phyloP scores from a whole-genome alignment of 2,888 invertebrate genomes.

The Cactoblastis cactorum region DNA sequence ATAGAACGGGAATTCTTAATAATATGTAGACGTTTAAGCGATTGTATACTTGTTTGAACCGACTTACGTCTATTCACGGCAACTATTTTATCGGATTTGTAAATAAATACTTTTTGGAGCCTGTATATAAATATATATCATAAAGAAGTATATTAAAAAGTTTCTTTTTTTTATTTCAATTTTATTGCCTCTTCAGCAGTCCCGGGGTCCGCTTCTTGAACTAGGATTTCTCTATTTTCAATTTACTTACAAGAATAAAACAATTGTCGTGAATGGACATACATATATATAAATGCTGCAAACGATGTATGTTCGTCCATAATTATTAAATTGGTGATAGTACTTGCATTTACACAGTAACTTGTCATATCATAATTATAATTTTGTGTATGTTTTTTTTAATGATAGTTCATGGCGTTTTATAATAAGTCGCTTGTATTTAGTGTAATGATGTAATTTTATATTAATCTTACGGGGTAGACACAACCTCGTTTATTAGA shows the following conservation, averaged over 20 bases:
- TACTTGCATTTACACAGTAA: constrained; percentile 48
- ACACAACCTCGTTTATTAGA: no score
- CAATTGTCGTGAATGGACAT: constrained; percentile 6
- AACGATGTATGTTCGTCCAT: constrained; percentile 44
- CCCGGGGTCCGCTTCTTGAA: no score
- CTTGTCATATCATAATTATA: constrained; percentile 29
- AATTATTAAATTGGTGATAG: constrained; percentile 36
- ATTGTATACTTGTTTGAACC: background rate
- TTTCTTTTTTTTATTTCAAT: no score
- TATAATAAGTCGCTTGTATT: background rate
- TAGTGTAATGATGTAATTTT: no score
- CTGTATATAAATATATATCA: no score
- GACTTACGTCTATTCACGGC: background rate
- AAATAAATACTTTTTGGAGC: no score
- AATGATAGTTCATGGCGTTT: background rate
- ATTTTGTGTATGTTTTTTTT: constrained; percentile 16
- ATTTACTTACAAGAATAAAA: no score
- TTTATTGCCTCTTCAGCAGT: no score
- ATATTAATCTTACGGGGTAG: no score
- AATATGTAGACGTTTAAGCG: background rate
- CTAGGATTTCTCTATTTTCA: no score
- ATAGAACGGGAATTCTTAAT: background rate
- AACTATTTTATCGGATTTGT: background rate
- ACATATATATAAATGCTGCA: constrained; percentile 20
- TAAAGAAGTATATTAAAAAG: no score